Base-by-base conservation (phyloP, 1,140 invertebrate species). In the Maniola jurtina region DNA sequence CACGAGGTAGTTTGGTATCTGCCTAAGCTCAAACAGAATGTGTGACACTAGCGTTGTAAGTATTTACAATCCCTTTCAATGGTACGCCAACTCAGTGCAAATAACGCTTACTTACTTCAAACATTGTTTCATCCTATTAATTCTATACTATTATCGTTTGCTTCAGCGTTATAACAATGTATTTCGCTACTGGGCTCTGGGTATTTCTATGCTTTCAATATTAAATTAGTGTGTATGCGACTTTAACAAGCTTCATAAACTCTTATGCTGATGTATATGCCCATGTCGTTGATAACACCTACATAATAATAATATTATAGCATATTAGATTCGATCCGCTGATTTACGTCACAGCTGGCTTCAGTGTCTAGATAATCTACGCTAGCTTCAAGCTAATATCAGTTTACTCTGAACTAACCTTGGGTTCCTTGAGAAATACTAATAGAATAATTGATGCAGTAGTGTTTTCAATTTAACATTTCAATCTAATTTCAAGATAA, bases 131-230 rank as follows among this genome's bases (percentile, higher is more conserved):
- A 86, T 88, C 77, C 75, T 83, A 73, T 87, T 84, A 77, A 84
- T 82, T 88, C 86, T 88, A 80, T 88, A 86, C 82, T 88, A 81
- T 84, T 85, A 83, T 86, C 85, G 86, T 90, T 83, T 85, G 88
- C 86, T 90, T 90, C 79, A 88, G 88, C 88, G 84, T 88, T 85
- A 86, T 83, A 89, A 88, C 82, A 85, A 87, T 86, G 82, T 88
- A 85, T 83, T 83, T 81, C 83, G 88, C 88, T 90, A 89, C 75
- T 87, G 88, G 86, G 88, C 86, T 88, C 84, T 79, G 86, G 88
- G 88, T 88, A 86, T 87, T 85, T 84, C 86, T 90, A 87, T 89
- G 88, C 88, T 90, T 90, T 88, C 85, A 79, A 88, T 90, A 90
- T 90, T 88, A 84, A 84, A 84, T 84, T 90, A 89, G 88, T 88